Evolutionary conservation across 1,140 invertebrate genomes (phyloP).

Genomic region (Halyomorpha halys): DNA sequence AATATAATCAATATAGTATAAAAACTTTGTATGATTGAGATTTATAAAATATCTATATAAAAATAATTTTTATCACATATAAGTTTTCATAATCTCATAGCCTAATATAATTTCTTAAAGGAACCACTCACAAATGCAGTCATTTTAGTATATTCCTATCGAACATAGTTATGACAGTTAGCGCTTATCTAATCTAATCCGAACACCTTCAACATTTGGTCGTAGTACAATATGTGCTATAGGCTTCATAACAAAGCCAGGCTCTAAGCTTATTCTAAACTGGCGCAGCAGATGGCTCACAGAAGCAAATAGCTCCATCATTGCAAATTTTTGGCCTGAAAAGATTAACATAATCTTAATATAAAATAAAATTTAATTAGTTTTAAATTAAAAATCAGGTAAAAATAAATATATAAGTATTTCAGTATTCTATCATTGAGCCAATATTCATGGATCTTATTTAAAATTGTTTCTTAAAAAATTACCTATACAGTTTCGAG

Average conservation of each 20-base stretch:
- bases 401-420: neutral
- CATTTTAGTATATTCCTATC: no score
- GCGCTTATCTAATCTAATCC: neutral
- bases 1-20: no score
- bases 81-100: no score
- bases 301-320: conserved; percentile 13
- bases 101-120: no score
- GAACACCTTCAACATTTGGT: neutral
- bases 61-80: no score
- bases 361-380: no score
- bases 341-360: neutral
- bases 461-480: conserved; percentile 1
- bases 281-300: neutral
- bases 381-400: neutral
- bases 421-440: neutral
- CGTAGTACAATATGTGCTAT: neutral
- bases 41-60: no score
- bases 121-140: no score
- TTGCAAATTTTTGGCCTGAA: conserved; percentile 23
- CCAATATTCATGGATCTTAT: neutral
- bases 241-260: neutral
- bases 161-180: no score
- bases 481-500: conserved; percentile 49
- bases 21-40: no score
- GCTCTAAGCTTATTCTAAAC: neutral